Evolutionary conservation across 2,113 vertebrate genomes (phyloP).

Genomic region (Empidonax alnorum): DNA sequence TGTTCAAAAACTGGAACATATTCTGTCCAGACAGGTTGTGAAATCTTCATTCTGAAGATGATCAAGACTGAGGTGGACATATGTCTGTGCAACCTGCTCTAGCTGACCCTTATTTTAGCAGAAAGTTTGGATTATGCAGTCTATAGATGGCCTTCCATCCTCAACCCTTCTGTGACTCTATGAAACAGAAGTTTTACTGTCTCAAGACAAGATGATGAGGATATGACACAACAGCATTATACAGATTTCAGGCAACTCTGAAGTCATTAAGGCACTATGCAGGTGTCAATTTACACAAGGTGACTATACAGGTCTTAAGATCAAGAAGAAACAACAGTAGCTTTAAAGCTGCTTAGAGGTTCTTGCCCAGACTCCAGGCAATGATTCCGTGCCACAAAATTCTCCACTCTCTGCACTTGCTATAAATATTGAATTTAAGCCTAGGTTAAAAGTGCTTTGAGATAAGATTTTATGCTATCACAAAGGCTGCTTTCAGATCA

Average conservation of each 20-base stretch:
- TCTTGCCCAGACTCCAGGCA: background rate
- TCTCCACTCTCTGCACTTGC: background rate
- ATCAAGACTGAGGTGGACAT: background rate
- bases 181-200: background rate
- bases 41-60: background rate
- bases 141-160: background rate
- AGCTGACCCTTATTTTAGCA: background rate
- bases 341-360: background rate
- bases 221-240: background rate
- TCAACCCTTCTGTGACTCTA: background rate
- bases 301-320: background rate
- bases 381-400: background rate
- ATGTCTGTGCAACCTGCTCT: background rate
- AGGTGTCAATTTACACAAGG: background rate
- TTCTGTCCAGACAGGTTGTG: background rate
- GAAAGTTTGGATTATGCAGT: background rate
- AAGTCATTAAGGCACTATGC: background rate
- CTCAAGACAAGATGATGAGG: background rate
- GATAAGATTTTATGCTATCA: background rate
- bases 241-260: background rate
- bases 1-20: background rate
- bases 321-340: background rate
- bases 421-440: background rate
- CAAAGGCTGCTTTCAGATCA: background rate
- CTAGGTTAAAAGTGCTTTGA: background rate